These are phyloP conservation scores for Pelobates cultripes DNA, from an alignment of 2,797 vertebrate genomes.

Conservation along the genomic window DNA sequence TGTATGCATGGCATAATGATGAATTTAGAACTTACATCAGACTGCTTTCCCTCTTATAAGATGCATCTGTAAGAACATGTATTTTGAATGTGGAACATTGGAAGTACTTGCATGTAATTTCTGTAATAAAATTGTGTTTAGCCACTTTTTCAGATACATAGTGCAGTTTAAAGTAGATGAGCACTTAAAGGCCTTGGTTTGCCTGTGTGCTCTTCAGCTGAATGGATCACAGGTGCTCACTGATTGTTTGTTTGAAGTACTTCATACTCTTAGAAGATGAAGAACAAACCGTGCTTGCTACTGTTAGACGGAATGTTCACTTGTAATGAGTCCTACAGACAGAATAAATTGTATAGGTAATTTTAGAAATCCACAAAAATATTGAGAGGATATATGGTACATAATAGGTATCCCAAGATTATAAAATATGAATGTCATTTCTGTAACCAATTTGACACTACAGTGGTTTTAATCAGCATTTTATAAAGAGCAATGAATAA, in stretches of 20 bases:
- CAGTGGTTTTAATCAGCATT: no score
- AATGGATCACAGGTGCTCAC: background rate
- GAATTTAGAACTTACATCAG: no score
- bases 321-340: background rate
- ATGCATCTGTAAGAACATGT: no score
- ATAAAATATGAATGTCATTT: no score
- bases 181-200: background rate
- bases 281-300: background rate
- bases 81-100: background rate
- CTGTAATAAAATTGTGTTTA: background rate
- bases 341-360: background rate
- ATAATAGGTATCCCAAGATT: no score
- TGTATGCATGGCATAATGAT: no score
- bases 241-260: background rate
- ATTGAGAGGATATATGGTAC: no score
- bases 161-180: background rate
- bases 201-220: background rate
- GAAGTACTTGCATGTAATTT: background rate
- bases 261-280: background rate
- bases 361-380: no score
- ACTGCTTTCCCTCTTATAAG: background rate
- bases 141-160: background rate
- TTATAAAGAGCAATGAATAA: no score
- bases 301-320: background rate
- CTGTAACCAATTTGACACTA: no score